Percentiles rank a stretch among this genome's conserved stretches.
Evolutionary conservation across 2,888 invertebrate genomes (phyloP).

Genomic region (Hecatera dysodea): DNA sequence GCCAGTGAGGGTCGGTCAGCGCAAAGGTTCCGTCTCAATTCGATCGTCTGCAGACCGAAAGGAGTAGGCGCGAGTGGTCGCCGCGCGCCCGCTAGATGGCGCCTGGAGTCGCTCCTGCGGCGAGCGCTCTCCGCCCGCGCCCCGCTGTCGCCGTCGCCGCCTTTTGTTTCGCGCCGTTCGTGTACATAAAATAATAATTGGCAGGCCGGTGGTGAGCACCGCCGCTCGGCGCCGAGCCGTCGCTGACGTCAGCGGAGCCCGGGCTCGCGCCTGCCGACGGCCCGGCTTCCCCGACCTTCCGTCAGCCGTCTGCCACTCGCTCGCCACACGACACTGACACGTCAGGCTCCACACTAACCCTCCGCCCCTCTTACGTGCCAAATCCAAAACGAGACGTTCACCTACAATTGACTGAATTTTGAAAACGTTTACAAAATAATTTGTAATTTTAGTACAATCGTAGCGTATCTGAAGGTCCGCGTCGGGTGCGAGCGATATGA

Average conservation of each 20-base stretch:
- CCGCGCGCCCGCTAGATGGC: conserved; percentile 89
- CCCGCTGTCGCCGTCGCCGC: conserved; percentile 83
- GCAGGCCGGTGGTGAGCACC: conserved; percentile 86
- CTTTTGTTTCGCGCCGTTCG: conserved; percentile 88
- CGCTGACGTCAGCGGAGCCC: conserved; percentile 90
- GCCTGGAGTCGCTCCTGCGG: conserved; percentile 90
- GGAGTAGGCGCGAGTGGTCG: conserved; percentile 87
- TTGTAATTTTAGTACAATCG: conserved; percentile 50
- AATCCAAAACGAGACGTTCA: conserved; percentile 76
- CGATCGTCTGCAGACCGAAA: conserved; percentile 89
- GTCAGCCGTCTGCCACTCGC: conserved; percentile 85
- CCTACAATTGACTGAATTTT: conserved; percentile 66
- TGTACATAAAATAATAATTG: conserved; percentile 89
- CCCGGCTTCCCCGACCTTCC: conserved; percentile 89
- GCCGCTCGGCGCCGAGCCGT: conserved; percentile 87
- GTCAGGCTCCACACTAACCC: conserved; percentile 82
- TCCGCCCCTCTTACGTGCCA: conserved; percentile 84
- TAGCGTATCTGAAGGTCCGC: conserved; percentile 57
- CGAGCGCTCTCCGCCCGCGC: conserved; percentile 88
- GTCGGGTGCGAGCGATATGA: conserved; percentile 69
- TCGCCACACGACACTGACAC: conserved; percentile 83
- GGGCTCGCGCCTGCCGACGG: conserved; percentile 81
- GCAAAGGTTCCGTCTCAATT: conserved; percentile 86
- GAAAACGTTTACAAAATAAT: conserved; percentile 64
- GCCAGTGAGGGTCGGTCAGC: conserved; percentile 81